Conservation (phyloP, 2,888 invertebrate genomes). For the Pasiphila rectangulata region DNA sequence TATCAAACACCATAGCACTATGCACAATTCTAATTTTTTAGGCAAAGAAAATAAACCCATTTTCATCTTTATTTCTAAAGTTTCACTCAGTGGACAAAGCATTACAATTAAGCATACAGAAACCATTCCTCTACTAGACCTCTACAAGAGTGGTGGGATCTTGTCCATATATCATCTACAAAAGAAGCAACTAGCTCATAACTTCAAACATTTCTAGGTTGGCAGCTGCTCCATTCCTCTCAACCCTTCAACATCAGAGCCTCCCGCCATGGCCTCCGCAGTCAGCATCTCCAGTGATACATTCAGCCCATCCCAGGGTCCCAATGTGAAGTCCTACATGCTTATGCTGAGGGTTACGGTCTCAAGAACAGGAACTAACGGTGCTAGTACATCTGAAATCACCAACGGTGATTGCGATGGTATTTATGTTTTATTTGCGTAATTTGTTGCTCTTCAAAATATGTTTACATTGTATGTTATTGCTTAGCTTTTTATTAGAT, state of each 20-base stretch:
- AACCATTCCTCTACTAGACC: too few relatives aligned
- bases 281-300: constrained; percentile 93
- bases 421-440: constrained; percentile 34
- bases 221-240: constrained; percentile 87
- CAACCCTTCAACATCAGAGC: constrained; percentile 84
- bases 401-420: constrained; percentile 77
- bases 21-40: too few relatives aligned
- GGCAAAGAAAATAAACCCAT: too few relatives aligned
- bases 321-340: constrained; percentile 90
- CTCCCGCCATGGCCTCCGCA: constrained; percentile 86
- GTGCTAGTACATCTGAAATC: constrained; percentile 68
- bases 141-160: too few relatives aligned
- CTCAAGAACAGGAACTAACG: constrained; percentile 52
- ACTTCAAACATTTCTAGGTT: constrained; percentile 72
- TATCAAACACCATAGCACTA: too few relatives aligned
- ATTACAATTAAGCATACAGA: too few relatives aligned
- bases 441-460: constrained; percentile 23
- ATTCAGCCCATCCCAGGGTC: constrained; percentile 89
- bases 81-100: too few relatives aligned
- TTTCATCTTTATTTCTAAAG: too few relatives aligned
- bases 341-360: constrained; percentile 87
- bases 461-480: too few relatives aligned
- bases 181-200: too few relatives aligned
- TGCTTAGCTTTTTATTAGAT: too few relatives aligned
- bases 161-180: too few relatives aligned